Base-by-base conservation (phyloP, 2,113 vertebrate genomes). In the Seriola rivoliana region DNA sequence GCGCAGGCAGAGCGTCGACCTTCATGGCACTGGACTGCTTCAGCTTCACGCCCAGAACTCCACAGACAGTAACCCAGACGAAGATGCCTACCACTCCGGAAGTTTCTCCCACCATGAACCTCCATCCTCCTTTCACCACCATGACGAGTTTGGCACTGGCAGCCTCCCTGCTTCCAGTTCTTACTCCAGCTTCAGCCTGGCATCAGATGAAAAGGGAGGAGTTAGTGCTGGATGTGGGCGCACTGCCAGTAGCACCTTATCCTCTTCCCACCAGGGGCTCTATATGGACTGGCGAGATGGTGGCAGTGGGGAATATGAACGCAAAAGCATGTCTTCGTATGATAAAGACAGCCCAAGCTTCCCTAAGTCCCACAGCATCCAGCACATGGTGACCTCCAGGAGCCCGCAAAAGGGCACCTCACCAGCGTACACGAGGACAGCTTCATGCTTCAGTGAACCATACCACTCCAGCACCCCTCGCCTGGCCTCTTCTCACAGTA, bases 111-210 rank as follows among this genome's bases (percentile, higher is more conserved):
- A 95, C 50, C 96, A 95, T 0, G 97, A 97, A 84, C 93, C 95
- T 21, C 90, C 95, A 3, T 81, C 92, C 72, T 96, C 97, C 50
- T 94, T 92, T 74, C 83, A 46, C 46, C 88, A 83, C 66, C 93
- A 94, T 0, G 95, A 96, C 0, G 96, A 97, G 73, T 98, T 97
- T 11, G 95, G 95, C 9, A 93, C 94, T 23, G 93, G 90, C 0
- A 98, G 97, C 16, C 94, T 97, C 73, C 96, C 96, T 0, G 96
- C 95, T 8, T 97, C 97, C 78, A 98, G 97, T 89, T 97, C 97
- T 69, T 99, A 98, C 87, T 98, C 97, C 16, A 99, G 97, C 93
- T 98, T 99, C 93, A 99, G 97, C 0, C 95, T 96, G 32, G 96
- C 97, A 0, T 97, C 97, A 0, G 97, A 98, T 82, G 97, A 99